Conservation (phyloP, 2,888 invertebrate genomes). For the Stegana nigrithorax region DNA sequence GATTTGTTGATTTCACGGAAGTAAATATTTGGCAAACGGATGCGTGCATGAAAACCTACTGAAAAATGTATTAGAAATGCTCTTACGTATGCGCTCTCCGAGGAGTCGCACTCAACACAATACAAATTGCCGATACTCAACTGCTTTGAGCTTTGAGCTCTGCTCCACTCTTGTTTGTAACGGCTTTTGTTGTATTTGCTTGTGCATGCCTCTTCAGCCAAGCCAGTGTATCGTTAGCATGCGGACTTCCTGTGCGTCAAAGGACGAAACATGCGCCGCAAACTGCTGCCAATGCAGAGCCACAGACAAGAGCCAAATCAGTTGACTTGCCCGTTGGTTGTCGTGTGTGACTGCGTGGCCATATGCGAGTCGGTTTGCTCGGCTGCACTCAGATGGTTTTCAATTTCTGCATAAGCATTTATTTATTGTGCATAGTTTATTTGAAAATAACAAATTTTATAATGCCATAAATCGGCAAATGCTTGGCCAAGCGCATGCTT, state of each 20-base stretch:
- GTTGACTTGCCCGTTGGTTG: too few relatives aligned
- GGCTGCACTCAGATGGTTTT: too few relatives aligned
- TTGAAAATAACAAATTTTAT: not conserved
- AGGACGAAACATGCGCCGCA: constrained; percentile 2
- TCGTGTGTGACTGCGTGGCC: too few relatives aligned
- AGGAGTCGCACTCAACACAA: too few relatives aligned
- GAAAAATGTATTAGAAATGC: constrained; percentile 37
- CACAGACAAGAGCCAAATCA: too few relatives aligned
- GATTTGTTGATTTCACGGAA: constrained; percentile 56
- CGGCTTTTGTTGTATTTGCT: too few relatives aligned
- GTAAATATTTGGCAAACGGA: constrained; percentile 51
- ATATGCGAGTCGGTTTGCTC: too few relatives aligned
- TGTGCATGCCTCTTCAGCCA: not conserved
- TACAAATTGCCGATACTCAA: too few relatives aligned
- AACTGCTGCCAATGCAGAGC: constrained; percentile 11
- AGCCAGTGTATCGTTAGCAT: not conserved
- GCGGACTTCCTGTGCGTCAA: constrained; percentile 4
- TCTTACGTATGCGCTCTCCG: not conserved
- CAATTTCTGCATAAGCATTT: not conserved
- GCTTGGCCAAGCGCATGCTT: not conserved
- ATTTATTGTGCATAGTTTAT: not conserved
- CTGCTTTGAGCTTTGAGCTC: too few relatives aligned
- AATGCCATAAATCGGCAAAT: constrained; percentile 1
- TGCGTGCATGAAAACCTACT: constrained; percentile 33
- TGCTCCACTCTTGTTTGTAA: too few relatives aligned